Conservation (phyloP, 1,140 invertebrate genomes). For the Neodiprion lecontei region DNA sequence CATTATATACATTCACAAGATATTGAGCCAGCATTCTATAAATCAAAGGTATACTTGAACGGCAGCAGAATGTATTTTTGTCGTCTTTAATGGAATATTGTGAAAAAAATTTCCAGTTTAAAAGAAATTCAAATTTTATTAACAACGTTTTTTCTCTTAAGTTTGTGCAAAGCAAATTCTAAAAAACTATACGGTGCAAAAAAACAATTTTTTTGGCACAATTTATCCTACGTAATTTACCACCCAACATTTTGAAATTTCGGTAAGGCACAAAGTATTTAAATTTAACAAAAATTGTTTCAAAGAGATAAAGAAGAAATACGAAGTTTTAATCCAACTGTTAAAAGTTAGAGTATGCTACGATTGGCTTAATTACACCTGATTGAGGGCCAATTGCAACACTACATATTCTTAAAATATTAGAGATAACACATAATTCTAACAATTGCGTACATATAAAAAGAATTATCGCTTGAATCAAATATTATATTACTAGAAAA, state of each 20-base stretch:
- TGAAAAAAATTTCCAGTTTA: too few species aligned
- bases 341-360: neutral
- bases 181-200: neutral
- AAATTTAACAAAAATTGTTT: neutral
- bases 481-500: neutral
- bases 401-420: neutral
- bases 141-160: too few species aligned
- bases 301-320: neutral
- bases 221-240: neutral
- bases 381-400: neutral
- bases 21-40: too few species aligned
- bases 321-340: neutral
- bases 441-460: neutral
- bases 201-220: neutral
- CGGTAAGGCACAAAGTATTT: neutral
- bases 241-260: too few species aligned
- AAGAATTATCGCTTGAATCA: neutral
- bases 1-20: too few species aligned
- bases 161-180: too few species aligned
- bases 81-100: too few species aligned
- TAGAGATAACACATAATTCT: neutral
- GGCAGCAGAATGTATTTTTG: too few species aligned
- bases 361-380: neutral
- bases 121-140: too few species aligned
- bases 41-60: too few species aligned